Evolutionary conservation across 2,888 invertebrate species (phyloP).

Genomic region (Eupithecia vulgata): DNA sequence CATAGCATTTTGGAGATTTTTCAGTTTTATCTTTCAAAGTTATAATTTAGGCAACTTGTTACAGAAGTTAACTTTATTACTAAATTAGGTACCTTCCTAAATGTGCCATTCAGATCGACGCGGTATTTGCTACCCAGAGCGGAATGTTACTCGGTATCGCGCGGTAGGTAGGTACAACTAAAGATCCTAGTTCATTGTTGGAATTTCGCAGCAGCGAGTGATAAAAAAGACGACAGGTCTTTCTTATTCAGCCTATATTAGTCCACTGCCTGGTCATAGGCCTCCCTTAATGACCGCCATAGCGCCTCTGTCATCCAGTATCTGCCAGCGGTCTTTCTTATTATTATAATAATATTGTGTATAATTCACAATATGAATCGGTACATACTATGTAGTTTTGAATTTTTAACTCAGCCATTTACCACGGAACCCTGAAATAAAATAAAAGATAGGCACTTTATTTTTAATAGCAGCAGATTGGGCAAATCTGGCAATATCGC

Average conservation of each 20-base stretch:
- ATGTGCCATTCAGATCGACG: neutral
- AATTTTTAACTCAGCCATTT: neutral
- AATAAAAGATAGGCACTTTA: slow-evolving; percentile 16
- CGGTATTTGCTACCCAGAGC: neutral
- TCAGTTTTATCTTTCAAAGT: neutral
- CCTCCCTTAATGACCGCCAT: no score
- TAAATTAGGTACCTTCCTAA: neutral
- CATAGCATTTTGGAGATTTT: neutral
- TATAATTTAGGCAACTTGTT: no score
- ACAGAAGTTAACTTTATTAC: neutral
- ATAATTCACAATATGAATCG: no score
- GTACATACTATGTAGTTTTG: neutral
- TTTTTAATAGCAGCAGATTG: slow-evolving; percentile 18
- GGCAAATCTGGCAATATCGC: slow-evolving; percentile 20
- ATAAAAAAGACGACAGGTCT: neutral
- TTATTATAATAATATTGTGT: no score
- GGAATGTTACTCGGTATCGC: neutral
- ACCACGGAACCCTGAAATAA: slow-evolving; percentile 1
- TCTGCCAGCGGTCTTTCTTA: no score
- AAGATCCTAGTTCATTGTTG: no score
- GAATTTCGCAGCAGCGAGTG: no score
- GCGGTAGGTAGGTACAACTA: no score
- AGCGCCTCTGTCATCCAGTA: no score
- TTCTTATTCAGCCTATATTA: no score
- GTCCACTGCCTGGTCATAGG: no score